Percentiles rank a stretch among this genome's conserved stretches.
Evolutionary conservation across 2,113 vertebrate species (phyloP).

Genomic region (Sylvietta virens): DNA sequence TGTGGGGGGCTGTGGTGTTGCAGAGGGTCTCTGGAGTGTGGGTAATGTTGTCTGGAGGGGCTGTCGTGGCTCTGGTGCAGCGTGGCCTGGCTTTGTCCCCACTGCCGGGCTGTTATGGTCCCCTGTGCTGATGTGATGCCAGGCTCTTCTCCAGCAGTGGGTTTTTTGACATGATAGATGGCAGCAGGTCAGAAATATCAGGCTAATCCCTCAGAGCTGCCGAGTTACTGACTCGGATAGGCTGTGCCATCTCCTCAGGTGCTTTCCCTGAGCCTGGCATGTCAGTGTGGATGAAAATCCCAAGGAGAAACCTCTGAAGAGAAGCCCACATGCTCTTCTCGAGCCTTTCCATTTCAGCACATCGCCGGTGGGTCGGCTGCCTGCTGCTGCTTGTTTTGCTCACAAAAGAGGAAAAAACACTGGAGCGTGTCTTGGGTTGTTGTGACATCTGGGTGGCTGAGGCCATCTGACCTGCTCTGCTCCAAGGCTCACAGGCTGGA

Average conservation of each 20-base stretch:
- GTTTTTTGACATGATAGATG: neutral
- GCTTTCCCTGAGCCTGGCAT: neutral
- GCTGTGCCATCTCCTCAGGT: neutral
- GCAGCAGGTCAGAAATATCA: slow-evolving; percentile 9
- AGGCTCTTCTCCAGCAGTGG: neutral
- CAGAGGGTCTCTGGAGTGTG: neutral
- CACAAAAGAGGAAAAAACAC: neutral
- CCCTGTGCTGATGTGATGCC: neutral
- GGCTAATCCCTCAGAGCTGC: neutral
- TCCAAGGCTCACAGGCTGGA: neutral
- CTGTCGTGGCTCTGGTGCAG: neutral
- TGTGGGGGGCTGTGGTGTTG: neutral
- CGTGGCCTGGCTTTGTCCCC: neutral
- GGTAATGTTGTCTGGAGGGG: neutral
- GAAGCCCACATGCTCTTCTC: neutral
- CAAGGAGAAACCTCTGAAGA: neutral
- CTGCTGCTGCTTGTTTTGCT: neutral
- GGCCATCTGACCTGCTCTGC: neutral
- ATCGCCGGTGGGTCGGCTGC: fast-evolving
- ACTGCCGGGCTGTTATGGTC: neutral
- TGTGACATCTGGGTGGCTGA: neutral
- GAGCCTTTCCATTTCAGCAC: neutral
- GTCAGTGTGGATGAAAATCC: neutral
- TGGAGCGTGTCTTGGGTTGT: neutral
- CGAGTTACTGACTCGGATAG: neutral